phyloP scores from a whole-genome alignment of 2,113 vertebrate genomes.

The Phalacrocorax carbo region DNA sequence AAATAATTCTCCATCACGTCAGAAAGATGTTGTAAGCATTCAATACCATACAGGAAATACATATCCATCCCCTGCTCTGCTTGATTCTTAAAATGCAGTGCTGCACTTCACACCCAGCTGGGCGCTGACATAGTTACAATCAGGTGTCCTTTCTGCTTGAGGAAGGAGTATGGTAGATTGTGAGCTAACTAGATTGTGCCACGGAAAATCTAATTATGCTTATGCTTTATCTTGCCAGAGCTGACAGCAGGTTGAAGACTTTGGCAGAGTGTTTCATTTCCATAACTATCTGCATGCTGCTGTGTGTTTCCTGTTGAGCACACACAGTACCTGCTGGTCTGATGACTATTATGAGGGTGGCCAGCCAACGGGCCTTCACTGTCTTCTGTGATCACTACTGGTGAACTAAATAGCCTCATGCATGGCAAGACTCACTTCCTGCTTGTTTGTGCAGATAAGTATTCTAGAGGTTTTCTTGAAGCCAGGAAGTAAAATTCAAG shows the following conservation, averaged over 20 bases:
- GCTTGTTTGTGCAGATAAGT: not conserved
- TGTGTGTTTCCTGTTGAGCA: not conserved
- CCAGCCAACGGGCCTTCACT: not conserved
- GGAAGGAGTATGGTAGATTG: not conserved
- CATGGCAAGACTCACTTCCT: not conserved
- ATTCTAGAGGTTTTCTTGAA: not conserved
- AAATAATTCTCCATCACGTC: not conserved
- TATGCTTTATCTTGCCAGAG: not conserved
- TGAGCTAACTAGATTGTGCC: not conserved
- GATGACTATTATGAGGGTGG: not conserved
- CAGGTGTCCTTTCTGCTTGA: not conserved
- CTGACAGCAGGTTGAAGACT: not conserved
- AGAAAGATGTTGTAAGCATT: not conserved
- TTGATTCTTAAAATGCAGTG: not conserved
- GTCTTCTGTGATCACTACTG: not conserved
- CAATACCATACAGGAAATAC: not conserved
- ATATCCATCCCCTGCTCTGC: not conserved
- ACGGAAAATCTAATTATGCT: conserved; percentile 12
- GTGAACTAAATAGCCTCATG: not conserved
- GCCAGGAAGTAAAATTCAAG: not conserved
- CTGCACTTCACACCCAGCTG: not conserved
- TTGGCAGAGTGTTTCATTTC: conserved; percentile 2
- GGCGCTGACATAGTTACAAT: not conserved
- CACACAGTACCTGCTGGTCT: not conserved
- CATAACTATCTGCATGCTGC: not conserved